Conservation (phyloP, 2,888 invertebrate genomes). For the Pyrrhosoma nymphula region DNA sequence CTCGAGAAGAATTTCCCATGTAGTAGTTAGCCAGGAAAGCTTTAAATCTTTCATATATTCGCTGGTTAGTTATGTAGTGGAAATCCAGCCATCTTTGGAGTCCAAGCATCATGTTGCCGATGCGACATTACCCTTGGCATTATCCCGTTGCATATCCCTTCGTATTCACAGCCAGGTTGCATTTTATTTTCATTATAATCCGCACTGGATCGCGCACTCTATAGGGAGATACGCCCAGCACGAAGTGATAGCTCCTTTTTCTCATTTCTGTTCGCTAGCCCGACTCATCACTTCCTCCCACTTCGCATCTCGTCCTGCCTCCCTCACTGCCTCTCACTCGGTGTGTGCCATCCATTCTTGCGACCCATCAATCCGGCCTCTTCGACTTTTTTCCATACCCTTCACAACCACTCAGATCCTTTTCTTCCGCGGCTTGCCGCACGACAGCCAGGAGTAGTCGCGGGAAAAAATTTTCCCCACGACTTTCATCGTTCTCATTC, state of each 20-base stretch:
- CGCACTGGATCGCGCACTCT: slow-evolving; percentile 14
- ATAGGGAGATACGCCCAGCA: neutral
- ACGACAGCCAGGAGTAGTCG: neutral
- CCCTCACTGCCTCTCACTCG: neutral
- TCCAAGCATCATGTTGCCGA: neutral
- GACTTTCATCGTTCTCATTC: neutral
- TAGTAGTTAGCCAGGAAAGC: too few species aligned
- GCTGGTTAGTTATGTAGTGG: too few species aligned
- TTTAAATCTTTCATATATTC: too few species aligned
- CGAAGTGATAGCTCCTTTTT: neutral
- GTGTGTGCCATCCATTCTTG: neutral
- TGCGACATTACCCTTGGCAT: neutral
- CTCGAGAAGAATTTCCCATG: too few species aligned
- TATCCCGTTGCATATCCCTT: neutral
- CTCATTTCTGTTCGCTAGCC: neutral
- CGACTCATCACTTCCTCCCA: slow-evolving; percentile 38
- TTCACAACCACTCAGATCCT: neutral
- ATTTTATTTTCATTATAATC: neutral
- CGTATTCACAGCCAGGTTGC: neutral
- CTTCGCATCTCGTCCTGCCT: neutral
- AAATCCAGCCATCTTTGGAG: too few species aligned
- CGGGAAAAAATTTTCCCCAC: neutral
- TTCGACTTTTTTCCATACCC: neutral
- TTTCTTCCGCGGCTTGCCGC: neutral
- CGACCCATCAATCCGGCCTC: neutral